Evolutionary conservation across 2,888 invertebrate genomes (phyloP), one percentile per base, ranked within the genome.

Genomic region (Ormyrus rosae): DNA sequence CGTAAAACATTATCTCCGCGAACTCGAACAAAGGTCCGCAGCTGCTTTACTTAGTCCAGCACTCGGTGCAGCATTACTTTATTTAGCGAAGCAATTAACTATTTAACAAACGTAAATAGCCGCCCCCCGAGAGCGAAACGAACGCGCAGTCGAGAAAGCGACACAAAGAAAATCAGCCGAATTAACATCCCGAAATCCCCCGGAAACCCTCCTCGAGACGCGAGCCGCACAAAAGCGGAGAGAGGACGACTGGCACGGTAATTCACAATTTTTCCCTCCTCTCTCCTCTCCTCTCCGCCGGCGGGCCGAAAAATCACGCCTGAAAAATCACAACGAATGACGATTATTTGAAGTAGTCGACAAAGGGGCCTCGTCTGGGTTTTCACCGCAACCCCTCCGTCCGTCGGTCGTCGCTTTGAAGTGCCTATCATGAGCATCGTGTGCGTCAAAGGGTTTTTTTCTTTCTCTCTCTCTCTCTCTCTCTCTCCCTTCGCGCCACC

Each of bases 311-410:
- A 58, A 63, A 71, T 65, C 70, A 78, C 78, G 78, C 71, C 65
- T 78, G 71, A 78, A 78, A 78, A 78, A 71, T 78, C 78, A 78
- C 78, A 71, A 65, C 71, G 78, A 71, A 78, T 56, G 70, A 76
- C 76, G 76, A 76, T 76, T 69, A 76, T 76, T 76, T 64, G 70
- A 70, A 58, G 70, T 60, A 61, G 63, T 55, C 69, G 45, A 45
- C 51, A 13, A 46, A 63, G 63, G 10, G 6, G 6, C 51, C 34
- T 7, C 55, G 19, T 34, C 34, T 34, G 34, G 34, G 34, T 34
- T 34, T 34, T 34, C 34, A 34, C 34, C 34, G 34, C 34, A 34
- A 34, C 34, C 34, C 34, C 34, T 34, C 34, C 34, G 34, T 34
- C 34, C 34, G 13, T n/a, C 63, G 60, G 13, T 65, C 9, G 19